Evolutionary conservation across 1,140 invertebrate genomes (phyloP), one percentile per base, ranked within the genome.

Genomic region (Drosophila prosaltans): DNA sequence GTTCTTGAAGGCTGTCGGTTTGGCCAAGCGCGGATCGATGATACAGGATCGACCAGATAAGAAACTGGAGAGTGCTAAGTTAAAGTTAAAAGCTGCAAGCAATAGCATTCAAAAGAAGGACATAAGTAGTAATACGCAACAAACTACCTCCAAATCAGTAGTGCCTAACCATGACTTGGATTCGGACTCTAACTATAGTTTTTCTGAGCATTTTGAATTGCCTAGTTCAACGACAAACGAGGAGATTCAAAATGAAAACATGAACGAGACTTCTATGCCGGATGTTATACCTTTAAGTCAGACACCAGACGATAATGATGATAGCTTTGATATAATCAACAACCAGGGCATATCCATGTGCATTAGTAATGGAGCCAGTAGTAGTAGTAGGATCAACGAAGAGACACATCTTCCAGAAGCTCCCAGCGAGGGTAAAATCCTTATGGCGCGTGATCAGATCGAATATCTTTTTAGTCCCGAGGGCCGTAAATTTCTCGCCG

Each of bases 391-490:
- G 40, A 39, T 8, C 24, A 3, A 28, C 1, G 24, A 5, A 54
- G 10, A 4, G 10, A 8, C 7, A 10, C 8, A 4, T 3, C n/a
- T n/a, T 5, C 62, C 63, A 0, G 82, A 91, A 62, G 8, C 80
- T 1, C 78, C 91, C 0, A 76, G 79, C 21, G 85, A 91, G 43
- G 93, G 93, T 0, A 92, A 93, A 30, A 93, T 94, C 41, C 92
- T 93, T 54, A 74, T 94, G 62, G 92, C 92, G 0, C 91, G 91
- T 21, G 91, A 93, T 26, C 88, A 93, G 40, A 92, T 84, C 9
- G 92, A 93, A 24, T 92, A 92, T 69, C 79, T 94, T 2, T 92
- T 93, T 32, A 91, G 91, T 26, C 80, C 90, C 5, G 92, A 93
- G n/a, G 93, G 93, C 9, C 65, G 81, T 1, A 65, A 77, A 3